Evolutionary conservation across 2,888 invertebrate species (phyloP), one percentile per base, ranked within the genome.

Genomic region (Neuroscelio doddi): DNA sequence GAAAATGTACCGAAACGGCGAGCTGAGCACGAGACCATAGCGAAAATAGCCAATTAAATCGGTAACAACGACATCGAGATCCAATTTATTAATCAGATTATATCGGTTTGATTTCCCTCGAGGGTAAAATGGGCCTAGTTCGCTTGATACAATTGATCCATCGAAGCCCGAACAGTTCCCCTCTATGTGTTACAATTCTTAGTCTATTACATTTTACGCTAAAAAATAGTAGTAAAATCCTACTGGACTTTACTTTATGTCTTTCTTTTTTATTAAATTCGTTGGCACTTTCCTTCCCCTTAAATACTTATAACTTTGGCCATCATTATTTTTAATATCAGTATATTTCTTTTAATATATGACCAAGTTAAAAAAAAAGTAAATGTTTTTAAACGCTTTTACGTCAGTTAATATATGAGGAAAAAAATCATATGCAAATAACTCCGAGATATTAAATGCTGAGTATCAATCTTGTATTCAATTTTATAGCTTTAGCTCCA

Each of bases 1-100:
- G 59, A 59, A 65, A 58, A 64, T 30, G 42, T 34, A 47, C 53
- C 53, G 55, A 63, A 63, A 55, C 51, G 46, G 12, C 41, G 17
- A 29, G 15, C 30, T 45, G 47, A 47, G 56, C 49, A 41, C 50
- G 34, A 59, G 61, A 68, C 66, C 68, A 72, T 55, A 68, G 59
- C 67, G 70, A 75, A 77, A 76, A 77, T 75, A 76, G 77, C 75
- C 81, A 80, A 81, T 81, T 80, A 81, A 80, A 82, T 77, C 68
- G 77, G 68, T 63, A 74, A 74, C 72, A 71, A 72, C 72, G 71
- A 72, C 64, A 55, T 53, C 47, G 70, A 69, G 71, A 76, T 78
- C 76, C 80, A 83, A 82, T 82, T 83, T 82, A 83, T 83, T 82
- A 83, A 83, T 83, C 81, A 79, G 79, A 82, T 83, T 82, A 83